phyloP scores from a whole-genome alignment of 2,888 invertebrate genomes.

The Lypha dubia region DNA sequence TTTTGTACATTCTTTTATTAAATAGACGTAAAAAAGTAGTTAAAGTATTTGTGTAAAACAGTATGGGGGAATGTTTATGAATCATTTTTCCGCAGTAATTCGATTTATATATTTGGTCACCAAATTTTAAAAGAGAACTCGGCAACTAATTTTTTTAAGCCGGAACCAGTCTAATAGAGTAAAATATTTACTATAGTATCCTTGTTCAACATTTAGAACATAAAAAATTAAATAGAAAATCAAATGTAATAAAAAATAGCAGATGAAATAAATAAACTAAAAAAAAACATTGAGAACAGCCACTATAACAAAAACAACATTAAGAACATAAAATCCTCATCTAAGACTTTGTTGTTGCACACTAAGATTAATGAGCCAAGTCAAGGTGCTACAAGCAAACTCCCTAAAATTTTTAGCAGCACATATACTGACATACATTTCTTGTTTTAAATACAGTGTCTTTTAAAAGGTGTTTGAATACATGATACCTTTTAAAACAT shows the following conservation, averaged over 20 bases:
- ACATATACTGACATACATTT: neutral
- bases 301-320: slow-evolving; percentile 66
- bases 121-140: too few species aligned
- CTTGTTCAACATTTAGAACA: neutral
- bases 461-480: neutral
- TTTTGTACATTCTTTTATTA: too few species aligned
- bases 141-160: neutral
- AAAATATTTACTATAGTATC: neutral
- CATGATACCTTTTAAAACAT: too few species aligned
- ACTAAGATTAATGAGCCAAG: slow-evolving; percentile 78
- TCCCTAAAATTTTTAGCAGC: slow-evolving; percentile 9
- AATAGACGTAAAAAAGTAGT: too few species aligned
- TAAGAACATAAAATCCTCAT: slow-evolving; percentile 74
- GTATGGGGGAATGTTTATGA: too few species aligned
- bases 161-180: neutral
- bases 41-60: too few species aligned
- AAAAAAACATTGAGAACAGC: slow-evolving; percentile 33
- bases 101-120: too few species aligned
- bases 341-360: slow-evolving; percentile 80
- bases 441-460: slow-evolving; percentile 7
- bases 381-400: slow-evolving; percentile 71
- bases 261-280: neutral
- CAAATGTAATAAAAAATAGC: slow-evolving; percentile 2
- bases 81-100: too few species aligned
- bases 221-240: slow-evolving; percentile 13